Conservation (phyloP, 2,888 invertebrate species). For the Ormyrus labotus region DNA sequence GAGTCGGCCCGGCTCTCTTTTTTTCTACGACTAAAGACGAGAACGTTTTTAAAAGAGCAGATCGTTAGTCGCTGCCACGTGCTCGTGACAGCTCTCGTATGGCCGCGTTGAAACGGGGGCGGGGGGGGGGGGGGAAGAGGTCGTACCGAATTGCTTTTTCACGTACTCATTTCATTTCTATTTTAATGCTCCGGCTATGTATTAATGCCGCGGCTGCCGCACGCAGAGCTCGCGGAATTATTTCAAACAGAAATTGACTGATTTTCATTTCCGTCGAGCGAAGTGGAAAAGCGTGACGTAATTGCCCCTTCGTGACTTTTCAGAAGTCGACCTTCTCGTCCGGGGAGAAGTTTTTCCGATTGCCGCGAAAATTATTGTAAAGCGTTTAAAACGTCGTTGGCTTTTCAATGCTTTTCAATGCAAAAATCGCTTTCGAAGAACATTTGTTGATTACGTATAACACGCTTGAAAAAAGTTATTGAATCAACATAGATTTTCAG, state of each 20-base stretch:
- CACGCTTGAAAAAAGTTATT: too few relatives aligned
- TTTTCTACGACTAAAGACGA: constrained; percentile 37
- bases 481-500: too few relatives aligned
- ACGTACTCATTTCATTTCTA: constrained; percentile 56
- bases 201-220: constrained; percentile 10
- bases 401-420: too few relatives aligned
- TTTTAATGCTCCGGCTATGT: constrained; percentile 44
- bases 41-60: constrained; percentile 52
- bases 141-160: constrained; percentile 52
- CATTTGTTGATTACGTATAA: too few relatives aligned
- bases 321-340: too few relatives aligned
- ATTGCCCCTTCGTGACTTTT: not conserved
- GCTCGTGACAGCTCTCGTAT: constrained; percentile 49
- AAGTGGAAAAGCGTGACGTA: constrained; percentile 36
- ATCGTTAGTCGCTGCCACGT: constrained; percentile 56
- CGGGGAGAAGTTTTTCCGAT: too few relatives aligned
- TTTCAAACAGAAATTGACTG: constrained; percentile 50
- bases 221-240: constrained; percentile 13
- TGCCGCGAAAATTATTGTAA: too few relatives aligned
- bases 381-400: too few relatives aligned
- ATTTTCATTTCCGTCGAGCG: constrained; percentile 31
- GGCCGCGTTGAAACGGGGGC: not conserved
- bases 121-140: not conserved
- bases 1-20: not conserved
- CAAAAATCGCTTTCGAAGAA: too few relatives aligned